Evolutionary conservation across 2,888 invertebrate species (phyloP).

Genomic region (Polyommatus icarus): DNA sequence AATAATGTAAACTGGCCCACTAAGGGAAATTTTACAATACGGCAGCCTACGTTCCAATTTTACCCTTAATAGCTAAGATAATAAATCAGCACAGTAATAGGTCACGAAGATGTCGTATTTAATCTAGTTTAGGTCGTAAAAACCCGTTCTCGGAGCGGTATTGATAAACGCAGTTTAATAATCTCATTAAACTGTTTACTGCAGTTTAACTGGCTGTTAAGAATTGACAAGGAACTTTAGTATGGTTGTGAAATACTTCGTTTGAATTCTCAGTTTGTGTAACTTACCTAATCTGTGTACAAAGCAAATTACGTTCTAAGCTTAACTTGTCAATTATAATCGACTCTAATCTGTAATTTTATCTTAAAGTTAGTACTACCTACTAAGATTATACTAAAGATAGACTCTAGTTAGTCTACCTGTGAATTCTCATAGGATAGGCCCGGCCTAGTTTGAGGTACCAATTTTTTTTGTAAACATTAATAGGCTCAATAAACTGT

Average conservation of each 20-base stretch:
- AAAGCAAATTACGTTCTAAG: background rate
- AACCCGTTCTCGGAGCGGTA: constrained; percentile 38
- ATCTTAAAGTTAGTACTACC: too few relatives aligned
- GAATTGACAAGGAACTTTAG: constrained; percentile 60
- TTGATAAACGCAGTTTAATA: constrained; percentile 57
- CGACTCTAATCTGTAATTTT: background rate
- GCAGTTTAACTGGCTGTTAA: constrained; percentile 68
- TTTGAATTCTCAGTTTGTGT: constrained; percentile 1
- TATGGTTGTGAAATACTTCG: constrained; percentile 50
- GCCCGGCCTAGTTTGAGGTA: too few relatives aligned
- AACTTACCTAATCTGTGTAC: background rate
- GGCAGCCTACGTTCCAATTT: background rate
- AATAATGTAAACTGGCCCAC: too few relatives aligned
- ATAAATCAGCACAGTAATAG: background rate
- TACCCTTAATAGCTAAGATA: background rate
- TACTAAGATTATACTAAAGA: background rate
- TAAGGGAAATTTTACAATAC: background rate
- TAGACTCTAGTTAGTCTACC: too few relatives aligned
- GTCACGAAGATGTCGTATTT: constrained; percentile 27
- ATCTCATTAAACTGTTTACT: constrained; percentile 70
- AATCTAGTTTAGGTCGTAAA: constrained; percentile 39
- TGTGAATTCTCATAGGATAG: too few relatives aligned
- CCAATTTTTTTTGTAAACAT: too few relatives aligned
- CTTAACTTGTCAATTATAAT: constrained; percentile 3
- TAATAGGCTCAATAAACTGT: too few relatives aligned